Base-by-base conservation (phyloP, 2,797 vertebrate genomes). In the Selene dorsalis region DNA sequence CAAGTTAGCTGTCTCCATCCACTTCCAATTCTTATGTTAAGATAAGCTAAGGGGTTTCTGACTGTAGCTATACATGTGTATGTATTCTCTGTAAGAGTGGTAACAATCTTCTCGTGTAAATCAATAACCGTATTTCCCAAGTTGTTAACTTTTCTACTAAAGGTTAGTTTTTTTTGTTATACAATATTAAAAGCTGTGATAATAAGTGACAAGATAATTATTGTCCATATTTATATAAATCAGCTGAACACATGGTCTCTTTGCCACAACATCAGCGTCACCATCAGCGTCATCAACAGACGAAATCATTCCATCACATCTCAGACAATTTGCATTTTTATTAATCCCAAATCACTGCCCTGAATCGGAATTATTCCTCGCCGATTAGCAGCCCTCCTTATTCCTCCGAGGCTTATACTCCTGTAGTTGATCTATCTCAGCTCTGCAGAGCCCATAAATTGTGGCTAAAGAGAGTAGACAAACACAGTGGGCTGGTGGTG, bases 401-500 rank as follows among this genome's bases (percentile, higher is more conserved):
- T 92, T 93, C 89, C 89, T 88, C 81, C 16, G 82, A 88, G 89
- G 88, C 77, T 92, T 93, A 89, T 71, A 69, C 83, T 90, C 84
- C 87, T 81, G 73, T 82, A 89, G 91, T 84, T 76, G 81, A 90
- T 93, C 92, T 94, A 93, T 93, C 92, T 90, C 90, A 56, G 89
- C 79, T 87, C 81, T 82, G 80, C 92, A 93, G 92, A 88, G 89
- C 85, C 87, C 87, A 92, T 93, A 93, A 91, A 93, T 91, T 91
- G 87, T 82, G 87, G 80, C 86, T 92, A 92, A 94, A 92, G 88
- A 92, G 91, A 89, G 88, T 86, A 88, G 88, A 91, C 92, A 93
- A 94, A 94, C 92, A 94, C 84, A 84, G 78, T 84, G 80, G 88
- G 85, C 82, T 82, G 87, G 86, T 83, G 84, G 87, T 92, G 89